A percentile compares a stretch with the other conserved stretches of the same genome.
Conservation (phyloP, 2,888 invertebrate species). For the Sclerodermus sp. region DNA sequence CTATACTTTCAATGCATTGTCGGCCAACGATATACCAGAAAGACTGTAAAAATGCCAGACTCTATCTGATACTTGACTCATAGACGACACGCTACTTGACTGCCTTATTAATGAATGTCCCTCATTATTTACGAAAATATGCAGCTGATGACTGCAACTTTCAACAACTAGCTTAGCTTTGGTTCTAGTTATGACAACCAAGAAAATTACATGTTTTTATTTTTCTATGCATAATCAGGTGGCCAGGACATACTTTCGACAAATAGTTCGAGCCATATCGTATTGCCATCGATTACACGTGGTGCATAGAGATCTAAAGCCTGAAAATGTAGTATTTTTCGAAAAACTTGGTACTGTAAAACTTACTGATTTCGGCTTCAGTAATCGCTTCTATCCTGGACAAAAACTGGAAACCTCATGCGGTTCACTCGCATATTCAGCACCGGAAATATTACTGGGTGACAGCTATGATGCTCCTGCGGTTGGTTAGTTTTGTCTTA, state of each 20-base stretch:
- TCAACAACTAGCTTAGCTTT: no score
- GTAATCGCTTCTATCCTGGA: conserved; percentile 95
- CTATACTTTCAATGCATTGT: no score
- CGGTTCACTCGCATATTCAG: conserved; percentile 97
- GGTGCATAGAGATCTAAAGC: conserved; percentile 92
- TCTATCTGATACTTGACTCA: no score
- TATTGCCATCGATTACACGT: conserved; percentile 94
- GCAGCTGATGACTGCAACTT: no score
- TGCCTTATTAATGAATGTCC: no score
- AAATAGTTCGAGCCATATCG: conserved; percentile 96
- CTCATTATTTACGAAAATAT: no score
- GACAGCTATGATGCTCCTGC: conserved; percentile 99
- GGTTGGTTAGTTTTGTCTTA: conserved; percentile 69
- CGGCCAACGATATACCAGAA: no score
- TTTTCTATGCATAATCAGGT: conserved; percentile 57
- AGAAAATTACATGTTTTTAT: no score
- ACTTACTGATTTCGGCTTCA: conserved; percentile 97
- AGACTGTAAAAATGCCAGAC: no score
- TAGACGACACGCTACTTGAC: no score
- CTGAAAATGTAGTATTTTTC: conserved; percentile 99
- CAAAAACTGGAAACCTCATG: conserved; percentile 97
- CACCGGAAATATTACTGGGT: conserved; percentile 97
- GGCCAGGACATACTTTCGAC: conserved; percentile 90
- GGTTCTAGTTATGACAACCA: no score
- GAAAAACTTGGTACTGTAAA: conserved; percentile 96